Percentiles rank a stretch among this genome's conserved stretches.
phyloP scores from a whole-genome alignment of 2,797 vertebrate genomes.

The Hybognathus amarus region DNA sequence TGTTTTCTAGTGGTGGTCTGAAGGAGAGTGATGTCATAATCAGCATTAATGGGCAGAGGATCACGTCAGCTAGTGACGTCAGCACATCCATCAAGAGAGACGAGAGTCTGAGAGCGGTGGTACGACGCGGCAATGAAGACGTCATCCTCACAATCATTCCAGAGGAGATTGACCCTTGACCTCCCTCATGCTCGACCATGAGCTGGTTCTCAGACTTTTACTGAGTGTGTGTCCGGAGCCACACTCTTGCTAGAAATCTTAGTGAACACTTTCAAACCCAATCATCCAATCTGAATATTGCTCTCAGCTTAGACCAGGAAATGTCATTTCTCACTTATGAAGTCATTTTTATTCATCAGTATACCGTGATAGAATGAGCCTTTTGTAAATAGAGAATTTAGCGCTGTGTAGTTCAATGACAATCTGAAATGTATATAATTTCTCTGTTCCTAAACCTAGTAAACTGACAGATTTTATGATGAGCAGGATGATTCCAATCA shows the following conservation, averaged over 20 bases:
- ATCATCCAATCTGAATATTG: background rate
- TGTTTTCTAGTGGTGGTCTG: constrained; percentile 84
- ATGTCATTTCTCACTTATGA: background rate
- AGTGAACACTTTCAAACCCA: constrained; percentile 37
- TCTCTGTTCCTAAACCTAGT: background rate
- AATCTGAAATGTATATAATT: background rate
- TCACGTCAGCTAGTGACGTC: constrained; percentile 90
- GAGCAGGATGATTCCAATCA: background rate
- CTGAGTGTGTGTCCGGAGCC: constrained; percentile 58
- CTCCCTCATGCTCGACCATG: constrained; percentile 61
- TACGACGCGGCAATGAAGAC: constrained; percentile 94
- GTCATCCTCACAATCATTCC: constrained; percentile 87
- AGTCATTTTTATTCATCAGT: background rate
- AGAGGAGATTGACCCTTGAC: constrained; percentile 90
- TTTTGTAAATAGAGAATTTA: constrained; percentile 29
- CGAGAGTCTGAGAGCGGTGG: constrained; percentile 82
- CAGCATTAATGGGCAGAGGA: constrained; percentile 90
- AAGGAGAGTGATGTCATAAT: constrained; percentile 94
- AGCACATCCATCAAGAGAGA: constrained; percentile 89
- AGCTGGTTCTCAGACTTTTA: constrained; percentile 77
- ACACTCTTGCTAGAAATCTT: constrained; percentile 60
- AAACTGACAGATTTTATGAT: background rate
- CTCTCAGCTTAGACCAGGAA: background rate
- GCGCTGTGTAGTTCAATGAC: background rate
- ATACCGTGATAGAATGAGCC: constrained; percentile 41